Evolutionary conservation across 2,797 vertebrate species (phyloP), one percentile per base, ranked within the genome.

Genomic region (Apodemus agrarius): DNA sequence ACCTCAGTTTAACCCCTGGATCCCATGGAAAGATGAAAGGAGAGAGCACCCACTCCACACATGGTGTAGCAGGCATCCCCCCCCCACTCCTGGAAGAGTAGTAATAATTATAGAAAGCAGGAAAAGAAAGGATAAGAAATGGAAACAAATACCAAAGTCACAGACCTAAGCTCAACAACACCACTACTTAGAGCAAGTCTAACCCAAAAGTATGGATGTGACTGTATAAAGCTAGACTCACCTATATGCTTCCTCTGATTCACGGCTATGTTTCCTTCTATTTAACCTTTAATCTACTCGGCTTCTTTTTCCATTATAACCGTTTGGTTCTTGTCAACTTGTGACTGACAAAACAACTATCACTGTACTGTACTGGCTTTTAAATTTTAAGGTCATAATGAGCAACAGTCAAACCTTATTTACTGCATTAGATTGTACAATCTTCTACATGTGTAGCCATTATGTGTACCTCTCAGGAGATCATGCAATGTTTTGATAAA

Each of bases 91-190:
- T 0, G 8, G 17, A 37, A 43, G 29, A 86, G 46, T 43, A 69
- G 67, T 67, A 49, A 65, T 46, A 83, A 34, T 87, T 78, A 75
- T 49, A 91, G 90, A 95, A 43, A 78, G 72, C 34, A 13, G 92
- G 37, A 14, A 93, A 83, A 4, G 4, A 83, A 72, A 49, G 76
- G 37, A 11, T 59, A 52, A 31, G 69, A 94, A 90, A 2, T 79
- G 43, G 85, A 78, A 90, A 54, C 26, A 90, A 82, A 67, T 10
- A 74, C 65, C 10, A 89, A 89, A 92, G 21, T 22, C 34, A 43
- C 1, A 94, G 57, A 84, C 6, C 75, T 85, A 84, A 88, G 92
- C 75, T 96, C 31, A 72, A 81, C 29, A 61, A 24, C 43, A 96
- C 61, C 21, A 79, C 40, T 82, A 86, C 43, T 37, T 63, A 85